Evolutionary conservation across 2,888 invertebrate species (phyloP).

Genomic region (Tenthredo scrophulariae): DNA sequence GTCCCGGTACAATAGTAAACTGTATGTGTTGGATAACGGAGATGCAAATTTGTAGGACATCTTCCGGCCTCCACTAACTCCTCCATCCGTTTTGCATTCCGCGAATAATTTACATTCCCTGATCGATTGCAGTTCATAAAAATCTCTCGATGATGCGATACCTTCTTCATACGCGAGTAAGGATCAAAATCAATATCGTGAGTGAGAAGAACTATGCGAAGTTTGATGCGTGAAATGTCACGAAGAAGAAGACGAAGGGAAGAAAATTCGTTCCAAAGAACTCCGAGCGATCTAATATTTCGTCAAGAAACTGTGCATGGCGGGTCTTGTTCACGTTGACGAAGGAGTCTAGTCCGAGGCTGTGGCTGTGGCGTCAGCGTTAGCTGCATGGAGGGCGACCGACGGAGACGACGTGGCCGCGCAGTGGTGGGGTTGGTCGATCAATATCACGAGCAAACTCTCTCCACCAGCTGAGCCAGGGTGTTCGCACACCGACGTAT

Average conservation of each 20-base stretch:
- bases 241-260: neutral
- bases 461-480: constrained; percentile 64
- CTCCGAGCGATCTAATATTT: neutral
- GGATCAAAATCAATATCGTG: neutral
- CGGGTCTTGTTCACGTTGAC: neutral
- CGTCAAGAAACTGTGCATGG: neutral
- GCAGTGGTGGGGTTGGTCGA: constrained; percentile 66
- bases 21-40: constrained; percentile 10
- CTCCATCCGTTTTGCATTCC: neutral
- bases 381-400: constrained; percentile 56
- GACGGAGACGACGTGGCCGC: constrained; percentile 50
- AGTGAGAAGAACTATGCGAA: neutral
- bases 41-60: constrained; percentile 32
- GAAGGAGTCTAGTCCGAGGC: neutral
- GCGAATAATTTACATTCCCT: neutral
- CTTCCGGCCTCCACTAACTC: constrained; percentile 9
- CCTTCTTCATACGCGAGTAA: too few relatives aligned
- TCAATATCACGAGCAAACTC: constrained; percentile 74
- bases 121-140: neutral
- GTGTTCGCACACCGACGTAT: constrained; percentile 30
- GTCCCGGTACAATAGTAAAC: neutral
- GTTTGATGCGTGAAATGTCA: neutral
- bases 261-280: neutral
- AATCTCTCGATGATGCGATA: too few relatives aligned
- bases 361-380: constrained; percentile 26